Evolutionary conservation across 2,797 vertebrate genomes (phyloP).

Genomic region (Rousettus madagascariensis): DNA sequence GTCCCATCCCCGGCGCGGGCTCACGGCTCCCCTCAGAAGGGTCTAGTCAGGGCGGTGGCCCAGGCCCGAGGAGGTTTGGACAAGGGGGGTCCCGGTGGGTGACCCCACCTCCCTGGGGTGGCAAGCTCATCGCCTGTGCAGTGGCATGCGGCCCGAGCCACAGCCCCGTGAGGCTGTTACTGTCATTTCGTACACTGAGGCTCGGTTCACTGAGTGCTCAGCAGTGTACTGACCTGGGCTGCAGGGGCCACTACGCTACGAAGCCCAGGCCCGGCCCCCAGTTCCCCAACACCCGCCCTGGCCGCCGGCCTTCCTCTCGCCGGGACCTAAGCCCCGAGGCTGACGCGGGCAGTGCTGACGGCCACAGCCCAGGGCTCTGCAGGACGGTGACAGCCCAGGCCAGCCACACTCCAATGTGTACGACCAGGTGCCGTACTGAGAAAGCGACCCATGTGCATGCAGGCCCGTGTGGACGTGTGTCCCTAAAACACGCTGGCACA

Average conservation of each 20-base stretch:
- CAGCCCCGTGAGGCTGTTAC: fast-evolving
- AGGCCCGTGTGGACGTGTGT: fast-evolving
- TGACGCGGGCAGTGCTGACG: fast-evolving
- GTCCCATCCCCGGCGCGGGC: not conserved
- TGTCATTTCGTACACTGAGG: not conserved
- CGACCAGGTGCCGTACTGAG: not conserved
- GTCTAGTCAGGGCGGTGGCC: not conserved
- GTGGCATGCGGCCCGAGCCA: fast-evolving
- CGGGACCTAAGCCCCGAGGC: not conserved
- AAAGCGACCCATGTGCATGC: fast-evolving
- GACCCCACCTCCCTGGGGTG: too few species aligned
- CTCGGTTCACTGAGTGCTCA: fast-evolving
- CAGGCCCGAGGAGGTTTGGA: not conserved
- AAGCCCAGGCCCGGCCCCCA: not conserved
- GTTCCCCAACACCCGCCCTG: fast-evolving
- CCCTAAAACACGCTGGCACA: not conserved
- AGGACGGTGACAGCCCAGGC: too few species aligned
- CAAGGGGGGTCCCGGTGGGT: fast-evolving
- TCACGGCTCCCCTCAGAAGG: not conserved
- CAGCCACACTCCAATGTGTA: not conserved
- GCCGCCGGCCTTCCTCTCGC: fast-evolving
- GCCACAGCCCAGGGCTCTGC: not conserved
- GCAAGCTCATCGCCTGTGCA: fast-evolving
- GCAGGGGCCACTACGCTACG: fast-evolving
- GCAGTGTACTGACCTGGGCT: fast-evolving